A percentile compares a stretch with the other conserved stretches of the same genome.
phyloP scores from a whole-genome alignment of 2,797 vertebrate genomes.

The Oreortyx pictus region DNA sequence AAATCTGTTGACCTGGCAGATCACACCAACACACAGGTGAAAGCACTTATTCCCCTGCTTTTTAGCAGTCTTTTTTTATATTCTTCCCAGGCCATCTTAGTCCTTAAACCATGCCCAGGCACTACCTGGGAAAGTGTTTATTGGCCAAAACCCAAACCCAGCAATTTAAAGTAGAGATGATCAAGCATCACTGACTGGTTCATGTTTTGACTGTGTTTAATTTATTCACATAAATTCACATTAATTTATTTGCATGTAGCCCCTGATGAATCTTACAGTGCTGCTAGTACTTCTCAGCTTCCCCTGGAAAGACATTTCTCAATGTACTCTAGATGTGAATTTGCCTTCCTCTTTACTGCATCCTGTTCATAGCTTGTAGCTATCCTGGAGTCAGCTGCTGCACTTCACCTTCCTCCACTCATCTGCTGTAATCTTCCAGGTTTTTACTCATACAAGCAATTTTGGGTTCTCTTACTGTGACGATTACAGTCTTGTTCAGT shows the following conservation, averaged over 20 bases:
- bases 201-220: background rate
- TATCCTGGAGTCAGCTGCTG: background rate
- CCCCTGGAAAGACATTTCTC: background rate
- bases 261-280: background rate
- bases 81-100: rapidly evolving
- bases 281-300: background rate
- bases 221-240: background rate
- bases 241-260: background rate
- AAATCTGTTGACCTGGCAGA: background rate
- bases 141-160: background rate
- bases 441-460: background rate
- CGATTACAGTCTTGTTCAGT: background rate
- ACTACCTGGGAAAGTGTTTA: background rate
- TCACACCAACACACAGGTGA: background rate
- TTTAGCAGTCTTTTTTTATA: background rate
- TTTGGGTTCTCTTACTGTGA: background rate
- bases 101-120: background rate
- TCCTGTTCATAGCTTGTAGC: background rate
- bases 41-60: background rate
- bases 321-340: background rate
- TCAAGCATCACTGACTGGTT: background rate
- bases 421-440: background rate
- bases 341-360: background rate
- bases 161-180: background rate
- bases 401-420: background rate